phyloP scores from a whole-genome alignment of 1,140 invertebrate genomes.

The Heliconius hermathena region DNA sequence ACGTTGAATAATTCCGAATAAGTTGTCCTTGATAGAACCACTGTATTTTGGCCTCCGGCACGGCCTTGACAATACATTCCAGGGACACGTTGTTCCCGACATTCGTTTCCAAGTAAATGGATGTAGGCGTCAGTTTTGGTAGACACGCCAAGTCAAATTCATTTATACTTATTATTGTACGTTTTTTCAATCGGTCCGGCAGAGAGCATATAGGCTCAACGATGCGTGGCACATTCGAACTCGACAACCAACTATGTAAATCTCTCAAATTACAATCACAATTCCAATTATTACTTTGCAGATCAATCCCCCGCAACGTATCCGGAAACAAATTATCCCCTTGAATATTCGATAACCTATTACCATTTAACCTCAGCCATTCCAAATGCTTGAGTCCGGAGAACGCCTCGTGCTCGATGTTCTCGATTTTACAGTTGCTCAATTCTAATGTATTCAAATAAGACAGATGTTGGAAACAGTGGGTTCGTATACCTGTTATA shows the following conservation, averaged over 20 bases:
- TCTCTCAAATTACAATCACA: conserved; percentile 92
- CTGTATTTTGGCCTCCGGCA: conserved; percentile 88
- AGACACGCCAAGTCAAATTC: conserved; percentile 90
- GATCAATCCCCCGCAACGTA: conserved; percentile 88
- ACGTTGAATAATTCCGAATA: conserved; percentile 86
- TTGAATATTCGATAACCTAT: conserved; percentile 87
- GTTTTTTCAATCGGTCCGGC: conserved; percentile 85
- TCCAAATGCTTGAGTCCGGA: conserved; percentile 90
- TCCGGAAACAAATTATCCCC: conserved; percentile 87
- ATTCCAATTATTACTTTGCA: conserved; percentile 94
- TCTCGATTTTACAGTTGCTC: conserved; percentile 89
- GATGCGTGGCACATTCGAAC: conserved; percentile 87
- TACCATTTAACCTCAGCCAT: conserved; percentile 92
- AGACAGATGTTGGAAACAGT: conserved; percentile 89
- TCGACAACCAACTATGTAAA: conserved; percentile 89
- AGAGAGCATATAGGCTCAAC: conserved; percentile 89
- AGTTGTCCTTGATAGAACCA: conserved; percentile 91
- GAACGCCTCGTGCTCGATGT: conserved; percentile 91
- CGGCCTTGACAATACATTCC: conserved; percentile 88
- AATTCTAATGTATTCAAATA: conserved; percentile 91
- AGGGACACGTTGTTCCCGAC: conserved; percentile 91
- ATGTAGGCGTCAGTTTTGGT: conserved; percentile 88
- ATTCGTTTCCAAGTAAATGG: conserved; percentile 87
- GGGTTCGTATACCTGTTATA: conserved; percentile 86
- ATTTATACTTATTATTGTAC: conserved; percentile 86